Evolutionary conservation across 2,888 invertebrate genomes (phyloP), one percentile per base, ranked within the genome.

Genomic region (Apotomis turbidana): DNA sequence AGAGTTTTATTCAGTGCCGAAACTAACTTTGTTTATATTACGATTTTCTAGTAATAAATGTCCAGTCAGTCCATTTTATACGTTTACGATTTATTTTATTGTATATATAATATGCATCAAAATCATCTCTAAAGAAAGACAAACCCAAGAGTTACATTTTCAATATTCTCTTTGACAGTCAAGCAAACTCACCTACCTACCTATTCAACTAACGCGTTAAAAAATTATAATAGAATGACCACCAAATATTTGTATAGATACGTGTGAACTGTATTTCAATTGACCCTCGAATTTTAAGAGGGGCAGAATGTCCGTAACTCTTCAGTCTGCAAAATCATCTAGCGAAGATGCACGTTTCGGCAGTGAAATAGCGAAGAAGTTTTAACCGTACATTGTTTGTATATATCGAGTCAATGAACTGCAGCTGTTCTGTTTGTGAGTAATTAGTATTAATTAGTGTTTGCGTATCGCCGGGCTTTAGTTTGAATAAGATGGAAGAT

Each of bases 341-440:
- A 63, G n/a, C 44, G 36, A 72, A 27, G 68, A 63, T 72, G 63
- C 68, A 72, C 72, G 72, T 62, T 12, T 41, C 49, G 15, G 52
- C 51, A 58, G 71, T 63, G 68, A 46, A 59, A 63, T 49, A 27
- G 59, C 44, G 15, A 58, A 71, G 44, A 60, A 41, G 36, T 67
- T 66, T 71, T 63, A 5, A 27, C 41, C 38, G n/a, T 38, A 70
- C 46, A 36, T 41, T 27, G 8, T 36, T 71, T 52, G 27, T 38
- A 46, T 52, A 60, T 61, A 55, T 49, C 62, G 66, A 4, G 64
- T 70, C 70, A 70, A 70, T 73, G 73, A 70, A 70, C 73, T 73
- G 73, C 66, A 70, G 69, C 58, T 70, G 70, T 51, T 70, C 64
- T 52, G 13, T 60, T 41, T 73, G 73, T 73, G 49, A 70, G 73